phyloP scores from a whole-genome alignment of 2,797 vertebrate genomes.

The Hypotaenidia philippensis region DNA sequence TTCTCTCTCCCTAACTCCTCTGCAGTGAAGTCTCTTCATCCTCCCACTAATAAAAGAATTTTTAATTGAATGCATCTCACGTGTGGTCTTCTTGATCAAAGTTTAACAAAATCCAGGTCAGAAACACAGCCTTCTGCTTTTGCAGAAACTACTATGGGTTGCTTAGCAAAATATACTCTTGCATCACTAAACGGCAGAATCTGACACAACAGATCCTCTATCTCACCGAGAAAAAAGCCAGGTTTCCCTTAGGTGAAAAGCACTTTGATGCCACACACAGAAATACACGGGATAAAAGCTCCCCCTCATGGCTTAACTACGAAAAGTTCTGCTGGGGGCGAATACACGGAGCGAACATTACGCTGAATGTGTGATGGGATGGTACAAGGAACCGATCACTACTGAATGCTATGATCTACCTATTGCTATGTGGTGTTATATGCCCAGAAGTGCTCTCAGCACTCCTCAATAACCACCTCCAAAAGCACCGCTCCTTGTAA shows the following conservation, averaged over 20 bases:
- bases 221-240: not conserved
- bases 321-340: not conserved
- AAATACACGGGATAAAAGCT: conserved; percentile 36
- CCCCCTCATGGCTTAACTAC: conserved; percentile 48
- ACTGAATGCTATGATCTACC: not conserved
- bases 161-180: not conserved
- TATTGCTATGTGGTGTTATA: rapidly evolving
- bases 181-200: not conserved
- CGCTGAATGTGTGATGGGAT: not conserved
- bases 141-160: not conserved
- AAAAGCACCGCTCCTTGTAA: not conserved
- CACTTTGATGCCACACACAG: rapidly evolving
- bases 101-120: not conserved
- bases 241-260: not conserved
- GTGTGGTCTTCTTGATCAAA: not conserved
- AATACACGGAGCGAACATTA: rapidly evolving
- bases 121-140: not conserved
- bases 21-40: not conserved
- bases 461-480: not conserved
- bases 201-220: not conserved
- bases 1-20: not conserved
- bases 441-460: not conserved
- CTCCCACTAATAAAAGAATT: not conserved
- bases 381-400: not conserved
- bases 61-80: not conserved